These are phyloP conservation scores for Drosophila pruinosa DNA, from an alignment of 1,140 invertebrate genomes.

Conservation along the genomic window DNA sequence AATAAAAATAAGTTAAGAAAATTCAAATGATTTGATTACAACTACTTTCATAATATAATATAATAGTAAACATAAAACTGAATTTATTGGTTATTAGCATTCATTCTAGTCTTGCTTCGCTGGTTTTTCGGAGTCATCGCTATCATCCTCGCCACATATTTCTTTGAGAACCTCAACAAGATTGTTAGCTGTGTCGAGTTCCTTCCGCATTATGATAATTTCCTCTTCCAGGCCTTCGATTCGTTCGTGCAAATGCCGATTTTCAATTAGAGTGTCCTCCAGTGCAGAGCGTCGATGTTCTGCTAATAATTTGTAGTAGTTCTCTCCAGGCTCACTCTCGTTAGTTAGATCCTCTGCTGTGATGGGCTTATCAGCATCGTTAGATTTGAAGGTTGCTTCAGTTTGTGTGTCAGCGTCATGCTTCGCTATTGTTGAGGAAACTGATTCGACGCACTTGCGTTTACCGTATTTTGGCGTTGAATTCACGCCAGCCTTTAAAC, in stretches of 20 bases:
- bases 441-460: conserved; percentile 70
- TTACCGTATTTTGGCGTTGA: conserved; percentile 71
- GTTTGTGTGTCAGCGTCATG: conserved; percentile 70
- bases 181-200: conserved; percentile 85
- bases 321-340: conserved; percentile 84
- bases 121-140: background rate
- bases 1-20: conserved; percentile 43
- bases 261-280: conserved; percentile 85
- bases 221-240: conserved; percentile 85
- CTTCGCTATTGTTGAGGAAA: conserved; percentile 7
- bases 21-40: conserved; percentile 42
- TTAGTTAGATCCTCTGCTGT: conserved; percentile 84
- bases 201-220: conserved; percentile 85
- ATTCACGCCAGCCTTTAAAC: conserved; percentile 71
- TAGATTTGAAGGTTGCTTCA: conserved; percentile 1
- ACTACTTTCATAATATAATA: conserved; percentile 49
- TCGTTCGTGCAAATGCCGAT: conserved; percentile 83
- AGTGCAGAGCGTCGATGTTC: conserved; percentile 86
- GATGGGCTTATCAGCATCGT: conserved; percentile 60
- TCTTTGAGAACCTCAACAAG: conserved; percentile 86
- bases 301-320: conserved; percentile 86
- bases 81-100: conserved; percentile 29
- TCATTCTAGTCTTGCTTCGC: conserved; percentile 35
- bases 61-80: conserved; percentile 29
- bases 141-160: conserved; percentile 52